Evolutionary conservation across 2,888 invertebrate species (phyloP).

Genomic region (Charanyca ferruginea): DNA sequence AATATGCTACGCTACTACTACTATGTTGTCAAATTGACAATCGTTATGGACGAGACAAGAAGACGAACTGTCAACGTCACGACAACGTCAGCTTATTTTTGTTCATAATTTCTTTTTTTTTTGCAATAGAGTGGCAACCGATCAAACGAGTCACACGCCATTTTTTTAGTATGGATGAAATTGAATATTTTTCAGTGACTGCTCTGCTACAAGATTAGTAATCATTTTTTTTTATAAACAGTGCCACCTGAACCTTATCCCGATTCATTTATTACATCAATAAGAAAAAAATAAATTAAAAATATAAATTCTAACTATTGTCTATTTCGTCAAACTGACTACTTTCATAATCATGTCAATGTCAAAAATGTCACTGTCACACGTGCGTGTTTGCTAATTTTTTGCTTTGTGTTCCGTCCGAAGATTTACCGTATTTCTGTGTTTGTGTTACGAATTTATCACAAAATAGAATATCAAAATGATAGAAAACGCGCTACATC

Average conservation of each 20-base stretch:
- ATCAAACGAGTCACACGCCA: too few relatives aligned
- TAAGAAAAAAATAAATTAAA: too few relatives aligned
- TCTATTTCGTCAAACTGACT: background rate
- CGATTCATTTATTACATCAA: too few relatives aligned
- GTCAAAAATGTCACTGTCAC: constrained; percentile 35
- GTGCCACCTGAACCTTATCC: too few relatives aligned
- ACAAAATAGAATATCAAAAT: constrained; percentile 57
- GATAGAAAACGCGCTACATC: constrained; percentile 73
- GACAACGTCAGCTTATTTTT: constrained; percentile 72
- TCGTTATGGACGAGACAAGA: constrained; percentile 21
- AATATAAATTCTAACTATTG: too few relatives aligned
- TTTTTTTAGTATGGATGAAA: too few relatives aligned
- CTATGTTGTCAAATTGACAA: constrained; percentile 63
- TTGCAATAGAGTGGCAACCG: background rate
- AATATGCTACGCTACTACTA: constrained; percentile 47
- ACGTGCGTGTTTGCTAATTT: too few relatives aligned
- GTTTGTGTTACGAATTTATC: constrained; percentile 10
- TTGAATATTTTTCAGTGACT: too few relatives aligned
- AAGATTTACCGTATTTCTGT: background rate
- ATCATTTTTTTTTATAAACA: too few relatives aligned
- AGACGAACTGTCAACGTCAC: constrained; percentile 71
- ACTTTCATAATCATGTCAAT: constrained; percentile 1
- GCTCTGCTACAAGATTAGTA: too few relatives aligned
- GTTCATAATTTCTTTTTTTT: background rate
- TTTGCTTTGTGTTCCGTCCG: too few relatives aligned